phyloP scores from a whole-genome alignment of 2,797 vertebrate species.

The Sphenodon punctatus region DNA sequence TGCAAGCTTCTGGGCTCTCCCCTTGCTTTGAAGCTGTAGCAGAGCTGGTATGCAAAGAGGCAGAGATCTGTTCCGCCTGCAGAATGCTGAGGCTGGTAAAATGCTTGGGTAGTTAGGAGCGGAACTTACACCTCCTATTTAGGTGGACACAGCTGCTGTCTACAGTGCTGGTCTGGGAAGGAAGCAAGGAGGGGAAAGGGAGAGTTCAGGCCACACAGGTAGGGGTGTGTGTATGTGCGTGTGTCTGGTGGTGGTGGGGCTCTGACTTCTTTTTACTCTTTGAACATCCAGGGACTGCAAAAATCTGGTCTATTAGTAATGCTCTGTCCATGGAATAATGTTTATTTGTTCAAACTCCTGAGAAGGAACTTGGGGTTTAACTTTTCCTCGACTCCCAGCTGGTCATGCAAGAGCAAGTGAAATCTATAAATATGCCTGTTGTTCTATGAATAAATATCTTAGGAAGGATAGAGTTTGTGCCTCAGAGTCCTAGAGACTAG shows the following conservation, averaged over 20 bases:
- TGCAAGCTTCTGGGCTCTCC: background rate
- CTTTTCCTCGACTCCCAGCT: background rate
- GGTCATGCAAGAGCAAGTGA: background rate
- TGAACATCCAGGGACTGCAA: background rate
- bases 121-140: background rate
- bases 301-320: background rate
- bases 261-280: background rate
- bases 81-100: background rate
- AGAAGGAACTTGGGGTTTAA: no score
- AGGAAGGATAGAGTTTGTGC: no score
- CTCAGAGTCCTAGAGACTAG: no score
- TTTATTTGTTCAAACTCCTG: constrained; percentile 2
- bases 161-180: background rate
- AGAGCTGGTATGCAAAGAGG: no score
- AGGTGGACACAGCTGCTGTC: background rate
- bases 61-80: background rate
- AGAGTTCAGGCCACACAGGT: background rate
- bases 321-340: background rate
- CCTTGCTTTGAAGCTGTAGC: background rate
- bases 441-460: no score
- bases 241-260: background rate
- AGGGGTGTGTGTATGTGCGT: no score
- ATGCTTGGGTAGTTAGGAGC: no score
- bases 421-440: background rate
- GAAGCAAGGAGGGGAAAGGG: background rate